These are phyloP conservation scores for Podabrus alpinus DNA, from an alignment of 2,888 invertebrate genomes.

Conservation along the genomic window DNA sequence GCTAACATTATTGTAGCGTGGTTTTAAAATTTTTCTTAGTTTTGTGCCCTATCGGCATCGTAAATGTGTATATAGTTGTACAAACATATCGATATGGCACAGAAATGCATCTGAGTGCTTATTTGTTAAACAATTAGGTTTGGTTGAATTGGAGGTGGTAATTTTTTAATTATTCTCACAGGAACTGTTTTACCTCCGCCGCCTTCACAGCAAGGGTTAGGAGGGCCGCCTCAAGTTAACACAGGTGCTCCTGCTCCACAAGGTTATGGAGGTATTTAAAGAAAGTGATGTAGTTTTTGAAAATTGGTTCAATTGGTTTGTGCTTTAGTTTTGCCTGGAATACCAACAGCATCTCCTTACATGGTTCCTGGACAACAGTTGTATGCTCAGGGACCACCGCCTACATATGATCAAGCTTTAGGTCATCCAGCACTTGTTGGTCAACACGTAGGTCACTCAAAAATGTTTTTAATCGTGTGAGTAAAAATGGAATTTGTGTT, in stretches of 20 bases:
- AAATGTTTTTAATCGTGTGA: no score
- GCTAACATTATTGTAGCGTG: constrained; percentile 23
- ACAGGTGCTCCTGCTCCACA: constrained; percentile 52
- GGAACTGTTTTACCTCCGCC: constrained; percentile 60
- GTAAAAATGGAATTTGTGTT: no score
- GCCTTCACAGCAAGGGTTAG: constrained; percentile 64
- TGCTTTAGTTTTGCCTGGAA: constrained; percentile 51
- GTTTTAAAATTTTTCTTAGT: constrained; percentile 17
- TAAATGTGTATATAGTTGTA: constrained; percentile 25
- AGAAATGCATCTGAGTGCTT: constrained; percentile 28
- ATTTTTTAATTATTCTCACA: constrained; percentile 40
- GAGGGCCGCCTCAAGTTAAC: constrained; percentile 66
- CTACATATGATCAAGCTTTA: constrained; percentile 72
- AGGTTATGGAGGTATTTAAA: constrained; percentile 55
- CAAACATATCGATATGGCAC: constrained; percentile 27
- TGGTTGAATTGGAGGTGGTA: constrained; percentile 2
- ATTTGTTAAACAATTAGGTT: constrained; percentile 17
- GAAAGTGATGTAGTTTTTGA: not conserved
- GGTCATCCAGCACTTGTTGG: constrained; percentile 62
- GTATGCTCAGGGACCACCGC: constrained; percentile 70
- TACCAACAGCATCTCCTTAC: constrained; percentile 52
- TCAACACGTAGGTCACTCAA: constrained; percentile 51
- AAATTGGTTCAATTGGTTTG: not conserved
- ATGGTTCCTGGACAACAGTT: constrained; percentile 62
- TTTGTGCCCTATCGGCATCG: constrained; percentile 27